Evolutionary conservation across 2,888 invertebrate genomes (phyloP), one percentile per base, ranked within the genome.

Genomic region (Temnothorax rugatulus): DNA sequence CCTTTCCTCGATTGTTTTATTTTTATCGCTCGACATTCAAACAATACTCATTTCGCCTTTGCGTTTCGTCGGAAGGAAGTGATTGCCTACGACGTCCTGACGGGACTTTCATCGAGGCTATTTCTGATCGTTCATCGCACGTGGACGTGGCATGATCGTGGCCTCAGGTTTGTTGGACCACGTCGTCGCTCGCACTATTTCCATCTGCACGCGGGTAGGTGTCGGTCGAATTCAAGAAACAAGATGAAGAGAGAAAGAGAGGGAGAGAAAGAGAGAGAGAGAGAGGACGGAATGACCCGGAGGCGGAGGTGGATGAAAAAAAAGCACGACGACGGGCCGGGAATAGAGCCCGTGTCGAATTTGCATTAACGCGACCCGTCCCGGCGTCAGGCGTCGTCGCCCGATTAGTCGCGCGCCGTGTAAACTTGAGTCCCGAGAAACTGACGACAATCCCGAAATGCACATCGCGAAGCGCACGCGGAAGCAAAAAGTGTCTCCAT

Each of bases 291-390:
- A 77, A 69, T 63, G 64, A 79, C 50, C 44, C 54, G 82, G 21
- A 38, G 68, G 61, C 52, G 81, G 66, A 47, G 82, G 79, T 21
- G 77, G 77, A 61, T 66, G 41, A 73, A 82, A 88, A 82, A 81
- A 74, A 87, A 88, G 82, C 86, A 87, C 76, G 61, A 68, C 47
- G 57, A 74, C 63, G 79, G 84, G 89, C 91, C 91, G 89, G 90
- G 92, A 94, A 94, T 94, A 94, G 93, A 90, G 91, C 86, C 90
- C 94, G 92, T 93, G 92, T 91, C 93, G 91, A 93, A 94, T 94
- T 90, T 76, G 92, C 92, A 92, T 92, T 90, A 91, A 87, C 88
- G 87, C 88, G 90, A 86, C 87, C 91, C 92, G 93, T 91, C 91
- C 87, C 92, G 92, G 88, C 92, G 93, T 93, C 92, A 90, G 85